phyloP scores from a whole-genome alignment of 1,140 invertebrate genomes.

The Lethrus apterus region DNA sequence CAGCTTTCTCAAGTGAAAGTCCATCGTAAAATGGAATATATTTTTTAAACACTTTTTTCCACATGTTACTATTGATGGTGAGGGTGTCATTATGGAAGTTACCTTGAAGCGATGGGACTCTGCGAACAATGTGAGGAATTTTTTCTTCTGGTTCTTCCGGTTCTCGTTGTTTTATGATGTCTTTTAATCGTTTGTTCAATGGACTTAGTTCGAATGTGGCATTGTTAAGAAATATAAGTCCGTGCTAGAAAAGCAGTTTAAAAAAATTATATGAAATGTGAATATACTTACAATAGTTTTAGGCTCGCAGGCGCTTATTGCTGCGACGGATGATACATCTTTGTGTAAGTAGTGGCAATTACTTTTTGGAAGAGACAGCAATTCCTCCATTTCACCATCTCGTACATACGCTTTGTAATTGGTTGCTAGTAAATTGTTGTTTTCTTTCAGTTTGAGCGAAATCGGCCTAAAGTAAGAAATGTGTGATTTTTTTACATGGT shows the following conservation, averaged over 20 bases:
- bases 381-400: slow-evolving; percentile 26
- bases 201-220: slow-evolving; percentile 58
- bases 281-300: slow-evolving; percentile 40
- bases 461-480: slow-evolving; percentile 32
- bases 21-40: slow-evolving; percentile 24
- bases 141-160: slow-evolving; percentile 24
- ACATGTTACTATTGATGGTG: slow-evolving; percentile 29
- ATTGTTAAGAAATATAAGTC: slow-evolving; percentile 56
- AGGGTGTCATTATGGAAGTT: slow-evolving; percentile 1
- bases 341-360: slow-evolving; percentile 48
- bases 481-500: no score
- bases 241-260: slow-evolving; percentile 50
- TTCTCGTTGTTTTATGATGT: slow-evolving; percentile 27
- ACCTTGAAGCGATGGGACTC: neutral
- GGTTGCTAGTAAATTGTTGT: slow-evolving; percentile 42
- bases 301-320: slow-evolving; percentile 47
- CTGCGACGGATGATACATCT: slow-evolving; percentile 41
- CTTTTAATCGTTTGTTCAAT: slow-evolving; percentile 38
- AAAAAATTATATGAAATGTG: slow-evolving; percentile 10
- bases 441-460: slow-evolving; percentile 42
- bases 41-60: slow-evolving; percentile 16
- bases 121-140: no score
- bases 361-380: slow-evolving; percentile 30
- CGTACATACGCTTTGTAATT: slow-evolving; percentile 45
- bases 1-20: slow-evolving; percentile 24